Percentiles rank a stretch among this genome's conserved stretches.
Conservation (phyloP, 2,797 vertebrate genomes). For the Tenualosa ilisha region DNA sequence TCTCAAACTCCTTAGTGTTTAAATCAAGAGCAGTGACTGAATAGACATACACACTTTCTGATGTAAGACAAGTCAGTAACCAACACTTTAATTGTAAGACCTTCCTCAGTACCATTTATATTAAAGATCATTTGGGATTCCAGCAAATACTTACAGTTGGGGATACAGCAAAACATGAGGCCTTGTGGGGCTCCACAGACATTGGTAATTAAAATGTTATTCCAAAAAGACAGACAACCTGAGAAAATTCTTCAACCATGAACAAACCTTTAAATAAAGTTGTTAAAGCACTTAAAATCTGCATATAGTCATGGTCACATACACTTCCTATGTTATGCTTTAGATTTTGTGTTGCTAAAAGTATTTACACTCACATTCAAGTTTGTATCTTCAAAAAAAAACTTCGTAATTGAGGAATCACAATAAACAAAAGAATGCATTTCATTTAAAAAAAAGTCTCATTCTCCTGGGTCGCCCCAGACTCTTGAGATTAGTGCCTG, state of each 20-base stretch:
- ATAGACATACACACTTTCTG: too few relatives aligned
- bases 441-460: background rate
- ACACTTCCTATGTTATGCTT: too few relatives aligned
- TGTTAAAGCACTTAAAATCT: background rate
- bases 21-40: too few relatives aligned
- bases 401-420: background rate
- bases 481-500: background rate
- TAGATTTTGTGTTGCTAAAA: background rate
- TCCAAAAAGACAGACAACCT: background rate
- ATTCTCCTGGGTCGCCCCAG: background rate
- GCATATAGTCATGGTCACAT: too few relatives aligned
- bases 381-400: background rate
- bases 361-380: background rate
- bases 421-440: background rate
- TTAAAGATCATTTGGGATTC: background rate
- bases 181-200: too few relatives aligned
- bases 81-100: background rate
- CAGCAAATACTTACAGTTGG: background rate
- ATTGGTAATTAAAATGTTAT: background rate
- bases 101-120: background rate
- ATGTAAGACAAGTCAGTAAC: too few relatives aligned
- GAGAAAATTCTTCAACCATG: background rate
- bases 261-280: background rate
- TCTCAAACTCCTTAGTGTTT: too few relatives aligned
- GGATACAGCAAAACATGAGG: background rate